Conservation (phyloP, 2,113 vertebrate species). For the Synchiropus splendidus region DNA sequence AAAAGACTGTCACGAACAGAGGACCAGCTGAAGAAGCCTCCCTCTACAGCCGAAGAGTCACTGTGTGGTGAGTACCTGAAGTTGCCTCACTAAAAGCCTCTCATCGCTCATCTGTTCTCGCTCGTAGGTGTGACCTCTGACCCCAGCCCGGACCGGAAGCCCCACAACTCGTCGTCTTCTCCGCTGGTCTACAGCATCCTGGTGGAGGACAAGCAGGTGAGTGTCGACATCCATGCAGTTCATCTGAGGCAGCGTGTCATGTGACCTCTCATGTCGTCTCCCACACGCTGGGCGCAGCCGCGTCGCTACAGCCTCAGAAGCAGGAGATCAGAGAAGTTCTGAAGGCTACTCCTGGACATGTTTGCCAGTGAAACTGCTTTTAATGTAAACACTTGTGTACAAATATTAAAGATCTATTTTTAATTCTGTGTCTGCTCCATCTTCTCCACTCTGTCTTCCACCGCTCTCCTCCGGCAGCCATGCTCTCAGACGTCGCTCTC, state of each 20-base stretch:
- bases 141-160: not conserved
- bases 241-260: too few relatives aligned
- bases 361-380: too few relatives aligned
- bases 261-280: too few relatives aligned
- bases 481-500: too few relatives aligned
- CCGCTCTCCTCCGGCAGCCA: too few relatives aligned
- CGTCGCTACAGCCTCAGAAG: conserved; percentile 6
- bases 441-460: too few relatives aligned
- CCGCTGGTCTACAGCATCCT: conserved; percentile 59
- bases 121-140: conserved; percentile 1
- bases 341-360: too few relatives aligned
- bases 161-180: conserved; percentile 22
- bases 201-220: conserved; percentile 53
- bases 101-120: not conserved
- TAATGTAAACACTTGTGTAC: too few relatives aligned
- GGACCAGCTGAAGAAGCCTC: not conserved
- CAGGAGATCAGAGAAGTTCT: not conserved
- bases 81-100: conserved; percentile 3
- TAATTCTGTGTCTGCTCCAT: too few relatives aligned
- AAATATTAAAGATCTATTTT: too few relatives aligned
- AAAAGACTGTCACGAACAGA: not conserved
- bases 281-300: too few relatives aligned
- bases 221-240: too few relatives aligned
- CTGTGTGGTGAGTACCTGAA: conserved; percentile 10
- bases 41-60: not conserved